A percentile compares a stretch with the other conserved stretches of the same genome.
Evolutionary conservation across 1,140 invertebrate genomes (phyloP).

Genomic region (Oppia nitens): DNA sequence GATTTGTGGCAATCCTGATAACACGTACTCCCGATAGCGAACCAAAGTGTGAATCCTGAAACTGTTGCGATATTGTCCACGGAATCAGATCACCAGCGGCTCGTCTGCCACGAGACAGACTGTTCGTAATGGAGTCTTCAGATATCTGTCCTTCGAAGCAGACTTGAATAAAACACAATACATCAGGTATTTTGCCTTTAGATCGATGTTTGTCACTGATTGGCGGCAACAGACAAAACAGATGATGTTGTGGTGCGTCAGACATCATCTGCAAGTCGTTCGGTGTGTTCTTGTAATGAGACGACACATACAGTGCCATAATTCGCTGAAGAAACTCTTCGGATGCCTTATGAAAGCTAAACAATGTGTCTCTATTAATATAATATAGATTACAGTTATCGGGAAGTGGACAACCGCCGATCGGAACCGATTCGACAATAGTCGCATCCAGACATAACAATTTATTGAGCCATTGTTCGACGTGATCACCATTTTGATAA

Average conservation of each 20-base stretch:
- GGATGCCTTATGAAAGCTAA: constrained; percentile 90
- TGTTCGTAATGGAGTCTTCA: constrained; percentile 53
- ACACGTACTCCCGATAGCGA: constrained; percentile 73
- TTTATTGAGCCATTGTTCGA: constrained; percentile 82
- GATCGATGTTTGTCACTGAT: constrained; percentile 29
- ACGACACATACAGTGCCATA: constrained; percentile 83
- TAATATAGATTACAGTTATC: constrained; percentile 63
- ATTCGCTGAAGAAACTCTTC: constrained; percentile 83
- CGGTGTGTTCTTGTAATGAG: constrained; percentile 98
- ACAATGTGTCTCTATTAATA: constrained; percentile 69
- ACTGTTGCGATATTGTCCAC: constrained; percentile 94
- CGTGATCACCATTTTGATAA: constrained; percentile 66
- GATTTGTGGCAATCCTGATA: constrained; percentile 93
- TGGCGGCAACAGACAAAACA: constrained; percentile 87
- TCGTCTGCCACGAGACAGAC: constrained; percentile 61
- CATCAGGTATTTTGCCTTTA: constrained; percentile 50
- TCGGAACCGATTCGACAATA: constrained; percentile 38
- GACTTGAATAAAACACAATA: constrained; percentile 53
- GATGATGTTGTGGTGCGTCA: constrained; percentile 92
- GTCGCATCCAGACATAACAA: constrained; percentile 78
- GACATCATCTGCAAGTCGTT: constrained; percentile 98
- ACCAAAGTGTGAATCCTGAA: constrained; percentile 82
- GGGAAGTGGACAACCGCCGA: constrained; percentile 66
- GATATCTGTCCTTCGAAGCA: constrained; percentile 90
- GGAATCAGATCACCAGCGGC: constrained; percentile 93